Base-by-base conservation (phyloP, 1,140 invertebrate species). In the Zaprionus inermis region DNA sequence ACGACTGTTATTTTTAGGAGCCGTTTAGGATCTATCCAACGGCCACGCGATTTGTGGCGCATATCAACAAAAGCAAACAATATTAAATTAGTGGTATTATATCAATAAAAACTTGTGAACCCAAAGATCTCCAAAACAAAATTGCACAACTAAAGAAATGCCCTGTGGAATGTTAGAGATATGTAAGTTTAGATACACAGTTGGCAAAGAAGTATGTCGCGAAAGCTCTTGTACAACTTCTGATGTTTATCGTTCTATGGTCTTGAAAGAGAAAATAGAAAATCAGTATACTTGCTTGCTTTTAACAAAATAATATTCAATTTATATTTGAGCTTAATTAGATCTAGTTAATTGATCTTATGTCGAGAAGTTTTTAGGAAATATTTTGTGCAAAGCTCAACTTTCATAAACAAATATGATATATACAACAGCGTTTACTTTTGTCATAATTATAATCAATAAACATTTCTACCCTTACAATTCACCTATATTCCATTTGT, bases 61-160 rank as follows among this genome's bases (percentile, higher is more conserved):
- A 44, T 75, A 67, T 66, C 66, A 78, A 78, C 75, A 78, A 82
- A 65, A 41, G 30, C 70, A 81, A 75, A 81, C 61, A 78, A 67
- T 64, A 68, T 56, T 32, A 60, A 81, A 75, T 75, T 71, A 75
- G 58, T 75, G 66, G 58, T 44, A 59, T 38, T 56, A 36, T 51
- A 73, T 44, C 30, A 78, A 73, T 78, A 36, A 63, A 55, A 79
- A 68, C 32, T 20, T 20, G 0, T 28, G 24, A 56, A 41, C n/a
- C 54, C 18, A 5, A 41, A n/a, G 20, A n/a, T n/a, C 11, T 20
- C 5, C 18, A 4, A 49, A 38, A n/a, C 4, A 3, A 41, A n/a
- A 14, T 54, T 41, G 51, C 20, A 11, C 60, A 59, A 59, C 60
- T 54, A 1, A 16, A 18, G 24, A 16, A 65, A 65, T 77, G 24